Base-by-base conservation (phyloP, 1,140 invertebrate species). In the Neodiprion virginianus region DNA sequence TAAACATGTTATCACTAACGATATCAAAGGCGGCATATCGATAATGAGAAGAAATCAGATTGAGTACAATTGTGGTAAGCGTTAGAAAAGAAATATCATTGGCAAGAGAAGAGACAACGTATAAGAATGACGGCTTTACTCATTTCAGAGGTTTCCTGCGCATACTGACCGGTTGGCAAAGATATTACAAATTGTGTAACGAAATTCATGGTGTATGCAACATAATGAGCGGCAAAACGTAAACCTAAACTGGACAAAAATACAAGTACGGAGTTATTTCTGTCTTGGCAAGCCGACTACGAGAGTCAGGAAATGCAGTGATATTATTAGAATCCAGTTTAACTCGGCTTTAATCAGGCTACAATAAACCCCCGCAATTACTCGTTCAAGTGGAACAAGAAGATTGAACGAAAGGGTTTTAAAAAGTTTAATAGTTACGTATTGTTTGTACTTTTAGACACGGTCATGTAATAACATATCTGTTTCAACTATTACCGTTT, bases 201-300 rank as follows among this genome's bases (percentile, higher is more conserved):
- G 48, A 48, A 71, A 48, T 23, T 48, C 48, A 49, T 71, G 21
- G 7, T 14, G 67, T 69, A 47, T 23, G 7, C 23, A 69, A 47
- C 7, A 61, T 61, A 61, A 61, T 61, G n/a, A 61, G 53, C 53
- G 53, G 53, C 11, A 61, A 61, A 61, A 61, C 53, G n/a, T 61
- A 61, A 61, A 61, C 53, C 11, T 40, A 71, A 71, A 50, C 23
- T 50, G 14, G 70, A 50, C 70, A 71, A 77, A 76, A 79, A 77
- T 76, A 61, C 79, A 76, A 78, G 77, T 78, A 79, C 76, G 82
- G 77, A 73, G 82, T 82, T 84, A 84, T 84, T 84, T 83, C 77
- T 75, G 77, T 84, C 77, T 78, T 84, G 82, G 82, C 82, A 82
- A 12, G 11, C 11, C 11, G 80, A 78, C 67, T 82, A 77, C 69